Evolutionary conservation across 2,797 vertebrate species (phyloP).

Genomic region (Artibeus jamaicensis): DNA sequence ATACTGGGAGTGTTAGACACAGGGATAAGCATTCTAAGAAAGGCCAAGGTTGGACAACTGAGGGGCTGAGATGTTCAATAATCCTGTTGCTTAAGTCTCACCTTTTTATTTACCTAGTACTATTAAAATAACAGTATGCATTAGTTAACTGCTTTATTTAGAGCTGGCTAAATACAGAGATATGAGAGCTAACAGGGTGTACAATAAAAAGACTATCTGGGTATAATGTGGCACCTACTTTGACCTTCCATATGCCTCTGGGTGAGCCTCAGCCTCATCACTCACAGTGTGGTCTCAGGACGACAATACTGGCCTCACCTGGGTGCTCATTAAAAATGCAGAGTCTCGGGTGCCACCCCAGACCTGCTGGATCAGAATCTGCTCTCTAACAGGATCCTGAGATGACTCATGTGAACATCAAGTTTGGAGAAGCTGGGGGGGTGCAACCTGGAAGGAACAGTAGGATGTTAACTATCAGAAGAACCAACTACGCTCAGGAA

Average conservation of each 20-base stretch:
- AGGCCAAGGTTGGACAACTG: neutral
- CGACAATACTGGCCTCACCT: neutral
- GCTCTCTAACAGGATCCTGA: neutral
- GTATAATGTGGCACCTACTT: too few relatives aligned
- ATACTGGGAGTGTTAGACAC: neutral
- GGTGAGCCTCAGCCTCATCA: accelerated
- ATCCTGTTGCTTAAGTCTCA: neutral
- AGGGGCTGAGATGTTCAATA: neutral
- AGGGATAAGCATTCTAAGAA: neutral
- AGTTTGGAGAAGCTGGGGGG: neutral
- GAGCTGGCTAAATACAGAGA: neutral
- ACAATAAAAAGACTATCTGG: neutral
- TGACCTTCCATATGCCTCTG: neutral
- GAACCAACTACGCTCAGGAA: neutral
- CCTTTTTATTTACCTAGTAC: neutral
- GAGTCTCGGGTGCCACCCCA: neutral
- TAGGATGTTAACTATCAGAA: neutral
- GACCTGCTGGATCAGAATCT: neutral
- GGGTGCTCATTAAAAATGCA: neutral
- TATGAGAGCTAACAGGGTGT: neutral
- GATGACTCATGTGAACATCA: neutral
- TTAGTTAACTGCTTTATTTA: neutral
- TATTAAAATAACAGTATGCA: neutral
- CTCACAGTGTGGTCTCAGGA: neutral
- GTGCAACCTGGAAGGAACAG: neutral